phyloP scores from a whole-genome alignment of 2,113 vertebrate genomes.

The Zingel zingel region DNA sequence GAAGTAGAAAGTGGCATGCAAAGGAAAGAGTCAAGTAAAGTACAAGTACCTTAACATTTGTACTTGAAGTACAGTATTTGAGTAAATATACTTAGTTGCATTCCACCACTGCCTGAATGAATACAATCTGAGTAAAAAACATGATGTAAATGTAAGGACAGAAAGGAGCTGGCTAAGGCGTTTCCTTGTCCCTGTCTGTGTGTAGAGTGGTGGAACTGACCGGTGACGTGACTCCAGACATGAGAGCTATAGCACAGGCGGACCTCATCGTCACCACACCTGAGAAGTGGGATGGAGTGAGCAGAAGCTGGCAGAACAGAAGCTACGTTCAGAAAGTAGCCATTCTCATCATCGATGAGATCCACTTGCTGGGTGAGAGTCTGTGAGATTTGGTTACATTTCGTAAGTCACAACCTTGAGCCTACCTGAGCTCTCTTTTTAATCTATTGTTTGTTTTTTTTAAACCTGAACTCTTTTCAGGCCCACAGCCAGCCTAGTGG shows the following conservation, averaged over 20 bases:
- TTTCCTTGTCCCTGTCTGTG: neutral
- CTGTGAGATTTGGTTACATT: too few relatives aligned
- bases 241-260: slow-evolving; percentile 94
- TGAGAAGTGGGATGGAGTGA: slow-evolving; percentile 98
- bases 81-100: too few relatives aligned
- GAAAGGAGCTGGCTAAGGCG: neutral
- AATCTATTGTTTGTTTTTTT: neutral
- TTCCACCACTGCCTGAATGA: too few relatives aligned
- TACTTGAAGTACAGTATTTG: too few relatives aligned
- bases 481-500: too few relatives aligned
- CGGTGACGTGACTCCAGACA: slow-evolving; percentile 96
- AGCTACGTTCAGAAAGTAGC: slow-evolving; percentile 97
- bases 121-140: too few relatives aligned
- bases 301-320: slow-evolving; percentile 98
- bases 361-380: slow-evolving; percentile 92
- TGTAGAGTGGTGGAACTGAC: slow-evolving; percentile 95
- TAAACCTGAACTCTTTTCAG: neutral
- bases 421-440: neutral
- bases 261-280: slow-evolving; percentile 99
- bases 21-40: too few relatives aligned
- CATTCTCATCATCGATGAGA: slow-evolving; percentile 98
- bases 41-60: too few relatives aligned
- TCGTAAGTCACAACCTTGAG: neutral
- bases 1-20: too few relatives aligned
- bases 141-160: neutral